These are phyloP conservation scores for Scomber colias DNA, from an alignment of 2,113 vertebrate genomes.

Conservation along the genomic window DNA sequence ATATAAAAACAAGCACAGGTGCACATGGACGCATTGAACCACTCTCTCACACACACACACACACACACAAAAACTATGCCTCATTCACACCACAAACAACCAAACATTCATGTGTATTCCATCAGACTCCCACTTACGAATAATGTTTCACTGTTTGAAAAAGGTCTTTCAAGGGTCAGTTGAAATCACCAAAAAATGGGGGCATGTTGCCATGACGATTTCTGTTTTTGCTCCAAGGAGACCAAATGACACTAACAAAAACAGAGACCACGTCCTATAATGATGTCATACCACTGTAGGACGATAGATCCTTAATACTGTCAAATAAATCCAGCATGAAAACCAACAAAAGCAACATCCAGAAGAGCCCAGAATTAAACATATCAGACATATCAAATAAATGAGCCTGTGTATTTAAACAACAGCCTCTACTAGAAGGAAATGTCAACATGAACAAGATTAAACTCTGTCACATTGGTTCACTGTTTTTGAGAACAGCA, in stretches of 20 bases:
- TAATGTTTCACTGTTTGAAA: conserved; percentile 19
- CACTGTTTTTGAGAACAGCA: background rate
- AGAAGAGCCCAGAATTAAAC: conserved; percentile 54
- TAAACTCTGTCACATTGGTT: background rate
- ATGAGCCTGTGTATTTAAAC: conserved; percentile 41
- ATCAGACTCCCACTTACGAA: conserved; percentile 17
- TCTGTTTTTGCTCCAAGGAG: conserved; percentile 66
- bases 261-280: conserved; percentile 64
- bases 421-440: conserved; percentile 27
- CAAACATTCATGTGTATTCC: conserved; percentile 8
- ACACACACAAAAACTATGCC: background rate
- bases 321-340: conserved; percentile 72
- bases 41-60: conserved; percentile 14
- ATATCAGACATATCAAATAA: conserved; percentile 46
- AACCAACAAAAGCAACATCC: conserved; percentile 53
- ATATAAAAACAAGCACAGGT: conserved; percentile 24
- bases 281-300: conserved; percentile 61
- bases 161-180: conserved; percentile 53
- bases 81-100: conserved; percentile 27
- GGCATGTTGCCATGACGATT: conserved; percentile 48
- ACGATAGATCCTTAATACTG: conserved; percentile 51
- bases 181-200: conserved; percentile 44
- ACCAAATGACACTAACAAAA: conserved; percentile 68
- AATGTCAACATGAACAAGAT: background rate
- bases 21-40: conserved; percentile 8